Conservation (phyloP, 2,797 vertebrate genomes). For the Siniperca obscura region DNA sequence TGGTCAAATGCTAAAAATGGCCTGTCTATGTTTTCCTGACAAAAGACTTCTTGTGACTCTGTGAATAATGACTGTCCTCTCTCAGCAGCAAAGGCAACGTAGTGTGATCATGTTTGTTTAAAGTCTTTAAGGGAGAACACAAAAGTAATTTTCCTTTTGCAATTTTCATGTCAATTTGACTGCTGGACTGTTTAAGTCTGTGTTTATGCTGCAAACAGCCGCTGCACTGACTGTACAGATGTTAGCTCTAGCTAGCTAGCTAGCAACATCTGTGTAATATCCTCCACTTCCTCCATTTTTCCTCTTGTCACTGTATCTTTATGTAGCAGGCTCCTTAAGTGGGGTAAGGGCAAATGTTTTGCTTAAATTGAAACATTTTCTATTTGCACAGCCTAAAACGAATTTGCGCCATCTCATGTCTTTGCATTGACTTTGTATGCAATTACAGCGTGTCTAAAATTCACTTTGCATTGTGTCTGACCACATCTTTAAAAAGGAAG, state of each 20-base stretch:
- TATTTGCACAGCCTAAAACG: too few species aligned
- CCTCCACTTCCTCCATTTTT: neutral
- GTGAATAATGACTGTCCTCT: neutral
- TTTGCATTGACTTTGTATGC: neutral
- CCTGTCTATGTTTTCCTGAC: neutral
- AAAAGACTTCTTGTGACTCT: neutral
- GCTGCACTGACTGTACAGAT: neutral
- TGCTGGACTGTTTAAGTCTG: neutral
- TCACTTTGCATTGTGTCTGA: too few species aligned
- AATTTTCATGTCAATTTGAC: neutral
- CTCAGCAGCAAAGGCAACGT: neutral
- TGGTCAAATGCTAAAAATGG: conserved; percentile 12
- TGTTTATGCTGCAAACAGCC: neutral
- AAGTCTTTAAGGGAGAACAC: neutral
- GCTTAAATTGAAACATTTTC: neutral
- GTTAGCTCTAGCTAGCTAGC: neutral
- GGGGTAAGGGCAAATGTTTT: neutral
- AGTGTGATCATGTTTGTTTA: neutral
- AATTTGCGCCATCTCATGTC: neutral
- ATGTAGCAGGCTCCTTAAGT: neutral
- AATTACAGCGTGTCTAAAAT: neutral
- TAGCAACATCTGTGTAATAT: neutral
- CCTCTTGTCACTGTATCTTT: neutral
- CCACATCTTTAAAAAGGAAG: too few species aligned
- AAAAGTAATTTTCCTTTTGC: neutral